These are phyloP conservation scores for Vulpes vulpes DNA, from an alignment of 2,113 vertebrate genomes.

Conservation along the genomic window DNA sequence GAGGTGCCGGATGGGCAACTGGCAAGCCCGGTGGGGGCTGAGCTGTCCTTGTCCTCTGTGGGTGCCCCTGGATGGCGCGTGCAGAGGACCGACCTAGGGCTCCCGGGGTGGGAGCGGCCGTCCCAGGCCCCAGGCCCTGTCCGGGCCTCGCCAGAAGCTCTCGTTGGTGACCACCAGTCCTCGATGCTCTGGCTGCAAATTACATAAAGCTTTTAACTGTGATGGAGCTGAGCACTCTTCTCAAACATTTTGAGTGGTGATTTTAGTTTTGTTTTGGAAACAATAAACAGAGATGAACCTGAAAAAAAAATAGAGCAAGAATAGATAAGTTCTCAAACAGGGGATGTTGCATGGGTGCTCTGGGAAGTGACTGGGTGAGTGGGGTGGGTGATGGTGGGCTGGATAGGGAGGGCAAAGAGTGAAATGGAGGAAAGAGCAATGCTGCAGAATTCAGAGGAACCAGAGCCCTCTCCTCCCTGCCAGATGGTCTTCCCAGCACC, in stretches of 20 bases:
- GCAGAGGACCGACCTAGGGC: not conserved
- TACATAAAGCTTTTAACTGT: slow-evolving; percentile 60
- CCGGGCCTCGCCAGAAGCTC: rapidly evolving
- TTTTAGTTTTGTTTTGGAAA: slow-evolving; percentile 65
- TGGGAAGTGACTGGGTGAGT: not conserved
- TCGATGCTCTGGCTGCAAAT: not conserved
- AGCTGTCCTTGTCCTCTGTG: rapidly evolving
- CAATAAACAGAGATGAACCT: slow-evolving; percentile 64
- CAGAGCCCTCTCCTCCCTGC: not conserved
- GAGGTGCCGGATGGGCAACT: rapidly evolving
- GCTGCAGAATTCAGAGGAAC: not conserved
- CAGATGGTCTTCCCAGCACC: not conserved
- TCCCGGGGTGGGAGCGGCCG: rapidly evolving
- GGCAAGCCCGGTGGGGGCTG: rapidly evolving
- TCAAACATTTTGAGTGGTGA: slow-evolving; percentile 40
- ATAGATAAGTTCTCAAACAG: not conserved
- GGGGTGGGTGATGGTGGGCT: not conserved
- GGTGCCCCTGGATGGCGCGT: not conserved
- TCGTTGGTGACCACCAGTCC: not conserved
- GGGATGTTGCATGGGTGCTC: rapidly evolving
- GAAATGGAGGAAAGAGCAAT: not conserved
- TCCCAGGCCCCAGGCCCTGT: rapidly evolving
- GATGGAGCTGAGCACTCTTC: not conserved
- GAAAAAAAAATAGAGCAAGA: not conserved
- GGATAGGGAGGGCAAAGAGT: no score